Evolutionary conservation across 2,113 vertebrate species (phyloP).

Genomic region (Pterocles gutturalis): DNA sequence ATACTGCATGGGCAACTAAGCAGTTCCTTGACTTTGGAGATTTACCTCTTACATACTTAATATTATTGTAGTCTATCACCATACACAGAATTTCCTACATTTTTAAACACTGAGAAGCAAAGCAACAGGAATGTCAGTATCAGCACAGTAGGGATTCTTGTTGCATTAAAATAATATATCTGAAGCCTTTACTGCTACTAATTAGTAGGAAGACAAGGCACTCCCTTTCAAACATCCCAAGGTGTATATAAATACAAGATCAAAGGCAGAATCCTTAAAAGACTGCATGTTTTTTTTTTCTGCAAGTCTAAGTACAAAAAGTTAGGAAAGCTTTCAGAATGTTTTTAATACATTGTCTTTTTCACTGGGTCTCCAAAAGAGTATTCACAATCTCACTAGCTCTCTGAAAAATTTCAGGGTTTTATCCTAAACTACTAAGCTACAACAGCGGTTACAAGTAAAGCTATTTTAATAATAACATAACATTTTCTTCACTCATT

Average conservation of each 20-base stretch:
- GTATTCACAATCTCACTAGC: not conserved
- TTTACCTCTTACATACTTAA: not conserved
- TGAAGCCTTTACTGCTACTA: not conserved
- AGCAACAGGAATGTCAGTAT: not conserved
- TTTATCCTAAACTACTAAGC: not conserved
- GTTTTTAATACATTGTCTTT: not conserved
- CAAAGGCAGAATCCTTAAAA: not conserved
- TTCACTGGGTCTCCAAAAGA: not conserved
- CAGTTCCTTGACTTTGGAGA: not conserved
- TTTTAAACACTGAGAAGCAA: not conserved
- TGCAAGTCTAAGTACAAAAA: not conserved
- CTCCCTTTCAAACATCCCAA: not conserved
- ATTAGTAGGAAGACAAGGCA: not conserved
- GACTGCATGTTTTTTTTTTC: not conserved
- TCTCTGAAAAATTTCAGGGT: not conserved
- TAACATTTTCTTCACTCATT: not conserved
- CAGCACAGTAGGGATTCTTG: not conserved
- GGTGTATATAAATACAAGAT: not conserved
- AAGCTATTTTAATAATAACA: not conserved
- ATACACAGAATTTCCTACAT: not conserved
- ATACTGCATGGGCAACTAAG: accelerated
- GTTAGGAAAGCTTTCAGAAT: not conserved
- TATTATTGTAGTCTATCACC: not conserved
- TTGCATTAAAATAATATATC: not conserved
- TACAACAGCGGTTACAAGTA: not conserved